These are phyloP conservation scores for Centropristis striata DNA, from an alignment of 2,113 vertebrate genomes.

Conservation along the genomic window DNA sequence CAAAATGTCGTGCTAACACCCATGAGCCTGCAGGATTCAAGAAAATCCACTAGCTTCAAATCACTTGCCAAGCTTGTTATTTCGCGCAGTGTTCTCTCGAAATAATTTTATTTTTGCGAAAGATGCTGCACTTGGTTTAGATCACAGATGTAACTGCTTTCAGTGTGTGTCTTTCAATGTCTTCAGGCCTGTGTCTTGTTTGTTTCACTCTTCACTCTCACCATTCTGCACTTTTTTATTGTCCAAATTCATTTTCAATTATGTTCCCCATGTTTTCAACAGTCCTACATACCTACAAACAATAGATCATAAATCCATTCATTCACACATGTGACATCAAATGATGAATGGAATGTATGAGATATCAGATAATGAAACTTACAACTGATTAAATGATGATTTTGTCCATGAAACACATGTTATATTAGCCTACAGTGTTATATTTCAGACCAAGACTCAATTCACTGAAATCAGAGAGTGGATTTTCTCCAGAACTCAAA, in stretches of 20 bases:
- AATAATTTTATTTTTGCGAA: conserved; percentile 76
- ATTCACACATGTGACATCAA: conserved; percentile 9
- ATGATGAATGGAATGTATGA: conserved; percentile 9
- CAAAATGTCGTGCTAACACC: conserved; percentile 28
- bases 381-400: neutral
- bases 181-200: conserved; percentile 52
- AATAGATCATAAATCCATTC: conserved; percentile 14
- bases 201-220: conserved; percentile 24
- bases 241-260: conserved; percentile 6
- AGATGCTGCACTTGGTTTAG: conserved; percentile 82
- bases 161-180: conserved; percentile 55
- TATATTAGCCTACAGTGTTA: neutral
- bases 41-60: conserved; percentile 39
- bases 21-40: conserved; percentile 32
- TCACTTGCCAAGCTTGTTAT: conserved; percentile 71
- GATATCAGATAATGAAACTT: neutral
- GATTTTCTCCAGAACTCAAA: conserved; percentile 38
- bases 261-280: conserved; percentile 13
- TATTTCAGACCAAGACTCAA: conserved; percentile 15
- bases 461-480: conserved; percentile 8
- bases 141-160: conserved; percentile 76
- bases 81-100: conserved; percentile 71
- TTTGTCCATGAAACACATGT: conserved; percentile 20
- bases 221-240: conserved; percentile 42
- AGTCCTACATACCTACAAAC: conserved; percentile 1